These are phyloP conservation scores for Acestrorhynchus altus DNA, from an alignment of 2,797 vertebrate genomes.

Conservation along the genomic window DNA sequence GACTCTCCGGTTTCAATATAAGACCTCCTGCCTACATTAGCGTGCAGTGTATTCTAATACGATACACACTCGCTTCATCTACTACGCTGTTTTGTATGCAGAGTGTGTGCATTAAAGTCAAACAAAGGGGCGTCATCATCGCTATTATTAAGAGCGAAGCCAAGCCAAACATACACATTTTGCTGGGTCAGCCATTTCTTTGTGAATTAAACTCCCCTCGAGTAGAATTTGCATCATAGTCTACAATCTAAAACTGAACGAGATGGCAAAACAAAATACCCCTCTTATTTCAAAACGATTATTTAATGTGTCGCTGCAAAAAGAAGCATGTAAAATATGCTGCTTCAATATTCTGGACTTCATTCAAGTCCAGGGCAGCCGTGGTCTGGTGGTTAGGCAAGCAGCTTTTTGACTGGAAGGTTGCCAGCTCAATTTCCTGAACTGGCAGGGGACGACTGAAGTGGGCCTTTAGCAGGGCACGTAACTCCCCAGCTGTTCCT, in stretches of 20 bases:
- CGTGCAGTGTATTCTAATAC: slow-evolving; percentile 4
- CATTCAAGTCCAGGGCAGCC: too few relatives aligned
- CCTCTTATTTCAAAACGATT: background rate
- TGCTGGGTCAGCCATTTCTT: slow-evolving; percentile 9
- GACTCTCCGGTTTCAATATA: slow-evolving; percentile 20
- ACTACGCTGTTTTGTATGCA: slow-evolving; percentile 14
- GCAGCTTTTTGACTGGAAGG: too few relatives aligned
- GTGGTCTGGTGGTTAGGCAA: too few relatives aligned
- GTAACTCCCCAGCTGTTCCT: too few relatives aligned
- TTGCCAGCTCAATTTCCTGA: too few relatives aligned
- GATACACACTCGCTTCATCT: background rate
- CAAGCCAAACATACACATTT: background rate
- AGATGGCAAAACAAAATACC: background rate
- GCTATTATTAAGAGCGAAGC: slow-evolving; percentile 13
- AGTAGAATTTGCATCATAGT: slow-evolving; percentile 2
- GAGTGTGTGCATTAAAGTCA: slow-evolving; percentile 14
- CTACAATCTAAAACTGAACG: background rate
- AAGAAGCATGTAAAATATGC: too few relatives aligned
- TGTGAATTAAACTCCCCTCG: background rate
- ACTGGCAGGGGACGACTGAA: too few relatives aligned
- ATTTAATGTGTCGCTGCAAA: too few relatives aligned
- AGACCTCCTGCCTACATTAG: slow-evolving; percentile 26
- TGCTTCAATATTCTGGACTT: too few relatives aligned
- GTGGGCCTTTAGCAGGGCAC: too few relatives aligned
- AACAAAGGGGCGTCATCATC: background rate